phyloP scores from a whole-genome alignment of 1,140 invertebrate genomes.

The Portunus trituberculatus region DNA sequence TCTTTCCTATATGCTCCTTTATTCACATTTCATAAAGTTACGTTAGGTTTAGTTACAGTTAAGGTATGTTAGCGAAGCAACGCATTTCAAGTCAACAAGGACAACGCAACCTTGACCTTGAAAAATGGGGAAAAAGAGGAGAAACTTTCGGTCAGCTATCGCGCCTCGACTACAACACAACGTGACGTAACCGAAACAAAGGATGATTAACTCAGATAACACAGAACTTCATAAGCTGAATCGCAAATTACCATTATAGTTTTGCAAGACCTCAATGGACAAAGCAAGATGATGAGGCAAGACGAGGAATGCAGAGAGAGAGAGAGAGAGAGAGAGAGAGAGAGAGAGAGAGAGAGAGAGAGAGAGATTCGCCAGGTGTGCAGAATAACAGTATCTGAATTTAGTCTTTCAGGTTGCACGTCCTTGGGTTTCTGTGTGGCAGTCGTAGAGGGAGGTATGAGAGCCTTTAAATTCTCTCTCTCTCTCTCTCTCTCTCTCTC shows the following conservation, averaged over 20 bases:
- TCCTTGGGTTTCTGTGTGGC: background rate
- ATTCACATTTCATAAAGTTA: no score
- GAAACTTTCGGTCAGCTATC: background rate
- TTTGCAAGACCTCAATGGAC: no score
- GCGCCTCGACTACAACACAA: no score
- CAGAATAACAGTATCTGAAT: constrained; percentile 16
- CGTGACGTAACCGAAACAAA: no score
- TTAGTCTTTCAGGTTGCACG: background rate
- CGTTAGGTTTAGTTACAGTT: no score
- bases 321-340: constrained; percentile 30
- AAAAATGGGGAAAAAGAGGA: background rate
- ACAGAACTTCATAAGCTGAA: no score
- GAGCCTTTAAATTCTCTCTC: background rate
- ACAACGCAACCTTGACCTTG: background rate
- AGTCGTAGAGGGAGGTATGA: no score
- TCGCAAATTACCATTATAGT: no score
- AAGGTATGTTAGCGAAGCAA: background rate
- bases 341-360: constrained; percentile 38
- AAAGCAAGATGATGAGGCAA: background rate
- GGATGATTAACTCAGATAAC: no score
- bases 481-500: background rate
- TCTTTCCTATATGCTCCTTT: no score
- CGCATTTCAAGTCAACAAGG: background rate
- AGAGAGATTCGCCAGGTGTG: background rate
- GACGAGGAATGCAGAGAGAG: background rate